phyloP scores from a whole-genome alignment of 2,888 invertebrate genomes.

The Adelphocoris suturalis region DNA sequence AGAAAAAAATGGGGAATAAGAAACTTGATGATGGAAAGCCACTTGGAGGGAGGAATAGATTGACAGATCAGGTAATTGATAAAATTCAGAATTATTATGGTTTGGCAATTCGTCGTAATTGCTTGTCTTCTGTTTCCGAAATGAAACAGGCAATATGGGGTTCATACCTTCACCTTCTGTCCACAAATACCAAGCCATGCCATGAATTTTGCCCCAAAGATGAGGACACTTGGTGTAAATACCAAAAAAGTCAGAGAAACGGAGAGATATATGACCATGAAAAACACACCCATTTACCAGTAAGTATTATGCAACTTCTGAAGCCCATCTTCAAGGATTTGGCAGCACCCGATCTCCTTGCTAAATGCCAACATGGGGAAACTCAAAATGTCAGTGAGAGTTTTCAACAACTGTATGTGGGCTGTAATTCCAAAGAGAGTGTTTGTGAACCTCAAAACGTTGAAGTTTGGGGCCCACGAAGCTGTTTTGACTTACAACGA shows the following conservation, averaged over 20 bases:
- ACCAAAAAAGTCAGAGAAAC: background rate
- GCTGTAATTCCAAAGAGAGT: background rate
- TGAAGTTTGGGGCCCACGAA: constrained; percentile 42
- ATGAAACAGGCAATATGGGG: constrained; percentile 4
- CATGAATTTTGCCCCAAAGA: constrained; percentile 26
- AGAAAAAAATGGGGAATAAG: background rate
- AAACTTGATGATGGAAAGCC: background rate
- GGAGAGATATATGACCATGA: background rate
- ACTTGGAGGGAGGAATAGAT: background rate
- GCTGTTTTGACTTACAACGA: too few species aligned
- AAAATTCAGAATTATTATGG: background rate
- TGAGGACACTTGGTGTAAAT: constrained; percentile 37
- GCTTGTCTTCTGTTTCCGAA: background rate
- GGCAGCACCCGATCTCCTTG: background rate
- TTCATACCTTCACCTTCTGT: background rate
- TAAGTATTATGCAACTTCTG: background rate
- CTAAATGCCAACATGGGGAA: background rate
- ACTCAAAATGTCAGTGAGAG: background rate
- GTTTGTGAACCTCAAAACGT: constrained; percentile 20
- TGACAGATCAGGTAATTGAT: background rate
- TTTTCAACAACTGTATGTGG: background rate
- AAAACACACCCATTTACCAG: background rate
- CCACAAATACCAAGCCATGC: background rate
- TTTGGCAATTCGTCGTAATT: background rate
- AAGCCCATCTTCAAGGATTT: background rate